Evolutionary conservation across 2,797 vertebrate species (phyloP), one percentile per base, ranked within the genome.

Genomic region (Chrosomus eos): DNA sequence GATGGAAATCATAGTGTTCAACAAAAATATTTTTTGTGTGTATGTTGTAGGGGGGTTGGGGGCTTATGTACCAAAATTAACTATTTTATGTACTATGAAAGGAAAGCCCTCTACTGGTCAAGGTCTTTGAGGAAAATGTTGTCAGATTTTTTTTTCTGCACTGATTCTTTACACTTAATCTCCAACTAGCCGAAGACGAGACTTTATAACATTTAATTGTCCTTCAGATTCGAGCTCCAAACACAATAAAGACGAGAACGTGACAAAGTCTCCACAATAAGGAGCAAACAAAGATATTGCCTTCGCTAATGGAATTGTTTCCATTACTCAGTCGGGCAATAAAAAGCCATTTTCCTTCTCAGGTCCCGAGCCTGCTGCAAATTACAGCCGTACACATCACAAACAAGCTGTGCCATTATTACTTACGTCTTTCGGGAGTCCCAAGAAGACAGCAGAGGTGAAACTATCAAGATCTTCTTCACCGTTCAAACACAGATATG

Each of bases 201-300:
- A 66, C 67, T 86, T 87, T 87, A 80, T 74, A 80, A 21, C 36
- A 88, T 85, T 89, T 89, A 90, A 84, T 82, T 89, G 89, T 86
- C 88, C 84, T 86, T 88, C 70, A 82, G 40, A 64, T 51, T 83
- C 36, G 21, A 66, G 76, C 79, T 87, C 64, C 83, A 71, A 86
- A 88, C 71, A 85, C 87, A 90, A 89, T 90, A 88, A 90, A 88
- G 83, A 82, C 36, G 40, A 72, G 64, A 76, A 86, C 82, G 85
- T 70, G 83, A 87, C 85, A 88, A 85, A 86, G 81, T 62, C 75
- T 85, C 74, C 81, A 74, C 89, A 86, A 82, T 86, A 86, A 88
- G 85, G 28, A 73, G 67, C 38, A 84, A 83, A 87, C 77, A 83
- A 87, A 85, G 70, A 85, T 86, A 85, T 83, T 85, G 80, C 66